A percentile compares a stretch with the other conserved stretches of the same genome.
phyloP scores from a whole-genome alignment of 2,113 vertebrate genomes.

The Upupa epops region DNA sequence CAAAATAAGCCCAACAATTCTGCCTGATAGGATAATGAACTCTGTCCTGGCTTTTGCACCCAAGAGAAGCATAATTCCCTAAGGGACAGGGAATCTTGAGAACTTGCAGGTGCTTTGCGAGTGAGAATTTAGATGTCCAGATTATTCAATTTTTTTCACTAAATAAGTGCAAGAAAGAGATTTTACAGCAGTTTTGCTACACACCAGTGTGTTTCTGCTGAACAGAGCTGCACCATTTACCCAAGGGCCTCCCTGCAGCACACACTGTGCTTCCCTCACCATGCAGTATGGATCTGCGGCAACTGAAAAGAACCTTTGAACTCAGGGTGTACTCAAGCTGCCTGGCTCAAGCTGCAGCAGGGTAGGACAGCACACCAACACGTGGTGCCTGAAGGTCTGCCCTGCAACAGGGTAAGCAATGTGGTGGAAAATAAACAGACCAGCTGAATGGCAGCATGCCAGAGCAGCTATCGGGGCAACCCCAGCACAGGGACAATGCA shows the following conservation, averaged over 20 bases:
- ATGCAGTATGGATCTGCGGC: not conserved
- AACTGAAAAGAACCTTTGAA: not conserved
- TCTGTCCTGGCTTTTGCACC: constrained; percentile 24
- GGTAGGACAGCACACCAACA: not conserved
- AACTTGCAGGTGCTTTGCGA: fast-evolving
- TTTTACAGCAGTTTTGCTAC: not conserved
- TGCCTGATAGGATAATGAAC: constrained; percentile 19
- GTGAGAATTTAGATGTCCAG: not conserved
- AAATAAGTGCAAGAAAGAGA: not conserved
- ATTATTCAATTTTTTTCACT: not conserved
- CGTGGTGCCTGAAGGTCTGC: not conserved
- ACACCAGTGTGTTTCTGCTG: not conserved
- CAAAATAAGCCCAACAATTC: constrained; percentile 23
- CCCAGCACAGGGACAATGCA: not conserved
- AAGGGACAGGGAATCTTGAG: not conserved
- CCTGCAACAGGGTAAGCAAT: not conserved
- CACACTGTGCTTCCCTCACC: not conserved
- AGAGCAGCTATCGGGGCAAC: fast-evolving
- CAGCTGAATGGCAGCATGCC: not conserved
- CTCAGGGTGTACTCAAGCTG: not conserved
- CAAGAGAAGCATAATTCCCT: not conserved
- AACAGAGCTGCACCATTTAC: not conserved
- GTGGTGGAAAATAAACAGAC: not conserved
- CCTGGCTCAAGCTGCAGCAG: fast-evolving
- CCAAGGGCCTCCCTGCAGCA: not conserved